Evolutionary conservation across 2,888 invertebrate species (phyloP).

Genomic region (Acrobasis consociella): DNA sequence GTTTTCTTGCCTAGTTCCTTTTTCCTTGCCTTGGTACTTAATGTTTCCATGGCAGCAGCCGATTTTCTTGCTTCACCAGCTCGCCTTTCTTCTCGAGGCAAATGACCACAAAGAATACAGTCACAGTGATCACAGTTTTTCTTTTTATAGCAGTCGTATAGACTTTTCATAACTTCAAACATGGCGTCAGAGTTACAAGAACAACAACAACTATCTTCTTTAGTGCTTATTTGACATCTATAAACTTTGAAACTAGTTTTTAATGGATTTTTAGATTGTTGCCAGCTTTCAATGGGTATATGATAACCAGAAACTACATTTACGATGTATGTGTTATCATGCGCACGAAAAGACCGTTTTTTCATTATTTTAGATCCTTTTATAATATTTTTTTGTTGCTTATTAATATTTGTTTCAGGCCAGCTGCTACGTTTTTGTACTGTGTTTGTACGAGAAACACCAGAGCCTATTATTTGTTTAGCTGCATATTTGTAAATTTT

Average conservation of each 20-base stretch:
- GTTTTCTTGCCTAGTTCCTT: constrained; percentile 29
- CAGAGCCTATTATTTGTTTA: background rate
- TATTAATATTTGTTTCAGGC: background rate
- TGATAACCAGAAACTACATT: constrained; percentile 34
- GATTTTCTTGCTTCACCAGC: constrained; percentile 40
- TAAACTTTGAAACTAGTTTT: constrained; percentile 37
- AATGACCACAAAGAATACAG: constrained; percentile 62
- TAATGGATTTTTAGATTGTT: constrained; percentile 23
- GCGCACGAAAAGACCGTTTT: constrained; percentile 28
- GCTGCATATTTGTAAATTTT: constrained; percentile 13
- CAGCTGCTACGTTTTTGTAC: constrained; percentile 6
- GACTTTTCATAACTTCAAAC: constrained; percentile 71
- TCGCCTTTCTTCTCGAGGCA: constrained; percentile 42
- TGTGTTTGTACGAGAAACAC: background rate
- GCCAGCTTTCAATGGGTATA: constrained; percentile 26
- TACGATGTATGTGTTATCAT: constrained; percentile 33
- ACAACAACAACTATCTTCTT: constrained; percentile 58
- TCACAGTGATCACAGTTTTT: constrained; percentile 64
- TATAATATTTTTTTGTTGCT: constrained; percentile 21
- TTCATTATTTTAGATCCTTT: constrained; percentile 31
- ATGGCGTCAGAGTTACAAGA: constrained; percentile 68
- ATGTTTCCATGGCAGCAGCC: constrained; percentile 29
- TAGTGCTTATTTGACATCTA: constrained; percentile 49
- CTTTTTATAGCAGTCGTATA: constrained; percentile 68
- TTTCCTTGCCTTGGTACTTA: constrained; percentile 26